These are phyloP conservation scores for Caiman crocodilus DNA, from an alignment of 2,797 vertebrate species.

Conservation along the genomic window DNA sequence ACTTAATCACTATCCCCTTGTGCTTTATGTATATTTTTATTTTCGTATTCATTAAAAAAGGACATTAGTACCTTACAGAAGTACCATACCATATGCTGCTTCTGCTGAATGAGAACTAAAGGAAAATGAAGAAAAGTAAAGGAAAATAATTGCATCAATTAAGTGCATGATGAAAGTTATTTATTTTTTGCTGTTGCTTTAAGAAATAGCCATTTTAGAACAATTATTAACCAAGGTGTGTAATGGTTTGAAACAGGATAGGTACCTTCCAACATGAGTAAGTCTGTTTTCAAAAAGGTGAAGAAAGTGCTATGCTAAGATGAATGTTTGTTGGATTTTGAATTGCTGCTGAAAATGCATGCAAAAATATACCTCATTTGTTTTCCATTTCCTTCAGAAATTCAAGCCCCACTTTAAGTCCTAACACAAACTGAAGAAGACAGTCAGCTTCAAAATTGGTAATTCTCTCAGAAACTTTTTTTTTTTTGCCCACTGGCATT, in stretches of 20 bases:
- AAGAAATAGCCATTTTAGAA: conserved; percentile 16
- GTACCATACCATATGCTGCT: conserved; percentile 54
- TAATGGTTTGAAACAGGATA: neutral
- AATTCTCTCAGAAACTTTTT: neutral
- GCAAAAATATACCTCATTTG: no score
- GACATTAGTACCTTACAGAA: conserved; percentile 49
- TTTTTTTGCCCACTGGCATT: neutral
- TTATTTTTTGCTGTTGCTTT: conserved; percentile 37
- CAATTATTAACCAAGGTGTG: conserved; percentile 36
- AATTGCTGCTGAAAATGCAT: neutral
- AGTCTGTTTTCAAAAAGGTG: conserved; percentile 33
- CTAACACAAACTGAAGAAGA: neutral
- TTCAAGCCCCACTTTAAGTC: conserved; percentile 28
- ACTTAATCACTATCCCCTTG: conserved; percentile 52
- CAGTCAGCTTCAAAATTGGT: neutral
- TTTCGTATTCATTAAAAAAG: conserved; percentile 59
- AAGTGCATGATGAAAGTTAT: conserved; percentile 16
- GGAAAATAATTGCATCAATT: conserved; percentile 13
- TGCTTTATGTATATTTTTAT: conserved; percentile 46
- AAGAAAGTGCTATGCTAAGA: neutral
- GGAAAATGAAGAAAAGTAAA: conserved; percentile 12
- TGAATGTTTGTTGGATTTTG: neutral
- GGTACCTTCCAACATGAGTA: conserved; percentile 14
- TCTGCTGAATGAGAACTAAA: conserved; percentile 53
- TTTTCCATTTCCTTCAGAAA: conserved; percentile 29